Evolutionary conservation across 2,797 vertebrate genomes (phyloP).

Genomic region (Lacerta agilis): DNA sequence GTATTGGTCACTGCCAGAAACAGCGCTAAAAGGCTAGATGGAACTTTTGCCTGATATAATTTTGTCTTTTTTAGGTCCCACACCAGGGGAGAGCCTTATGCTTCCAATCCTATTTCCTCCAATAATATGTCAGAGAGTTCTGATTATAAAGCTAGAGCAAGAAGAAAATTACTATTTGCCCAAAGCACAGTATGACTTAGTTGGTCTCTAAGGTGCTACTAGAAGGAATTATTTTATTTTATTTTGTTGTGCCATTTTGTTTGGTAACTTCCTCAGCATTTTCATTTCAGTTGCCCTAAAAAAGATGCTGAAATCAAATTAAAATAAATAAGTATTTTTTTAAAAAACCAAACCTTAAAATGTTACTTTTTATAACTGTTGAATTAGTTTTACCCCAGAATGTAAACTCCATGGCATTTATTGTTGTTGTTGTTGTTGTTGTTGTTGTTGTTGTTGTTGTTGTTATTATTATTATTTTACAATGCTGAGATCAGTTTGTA

Average conservation of each 20-base stretch:
- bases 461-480: too few species aligned
- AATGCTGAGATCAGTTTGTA: not conserved
- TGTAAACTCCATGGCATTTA: not conserved
- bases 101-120: not conserved
- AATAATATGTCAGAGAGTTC: not conserved
- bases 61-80: not conserved
- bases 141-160: not conserved
- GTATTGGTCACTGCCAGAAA: not conserved
- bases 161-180: not conserved
- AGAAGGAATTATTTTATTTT: too few species aligned
- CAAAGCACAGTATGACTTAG: not conserved
- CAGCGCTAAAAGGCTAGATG: not conserved
- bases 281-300: constrained; percentile 32
- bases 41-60: not conserved
- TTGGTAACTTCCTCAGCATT: not conserved
- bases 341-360: too few species aligned
- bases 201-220: too few species aligned
- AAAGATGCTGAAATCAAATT: not conserved
- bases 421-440: too few species aligned
- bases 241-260: not conserved
- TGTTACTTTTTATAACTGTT: not conserved
- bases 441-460: too few species aligned
- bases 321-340: too few species aligned
- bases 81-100: not conserved
- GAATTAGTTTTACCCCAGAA: not conserved